Conservation (phyloP, 2,888 invertebrate species). For the Phaedon cochleariae region DNA sequence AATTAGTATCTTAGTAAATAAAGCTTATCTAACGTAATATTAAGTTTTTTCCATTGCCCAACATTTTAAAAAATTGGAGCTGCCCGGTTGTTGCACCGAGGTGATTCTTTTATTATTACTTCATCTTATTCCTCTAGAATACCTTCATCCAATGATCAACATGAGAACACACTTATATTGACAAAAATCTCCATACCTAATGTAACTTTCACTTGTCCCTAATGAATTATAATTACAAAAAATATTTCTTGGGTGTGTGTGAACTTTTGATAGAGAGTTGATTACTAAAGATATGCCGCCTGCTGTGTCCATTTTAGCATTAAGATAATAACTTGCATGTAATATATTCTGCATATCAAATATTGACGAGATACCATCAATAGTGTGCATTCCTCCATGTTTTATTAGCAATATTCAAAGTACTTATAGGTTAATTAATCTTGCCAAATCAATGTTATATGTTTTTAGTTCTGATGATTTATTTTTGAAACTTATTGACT, state of each 20-base stretch:
- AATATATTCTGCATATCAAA: neutral
- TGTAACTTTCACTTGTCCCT: neutral
- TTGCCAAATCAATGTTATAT: no score
- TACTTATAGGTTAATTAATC: no score
- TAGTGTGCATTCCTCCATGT: neutral
- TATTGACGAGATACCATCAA: neutral
- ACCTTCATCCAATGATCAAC: neutral
- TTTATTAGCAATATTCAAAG: neutral
- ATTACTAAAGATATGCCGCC: neutral
- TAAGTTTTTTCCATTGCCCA: no score
- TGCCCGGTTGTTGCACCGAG: no score
- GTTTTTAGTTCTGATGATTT: no score
- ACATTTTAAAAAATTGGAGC: no score
- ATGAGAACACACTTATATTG: neutral
- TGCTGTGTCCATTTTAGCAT: neutral
- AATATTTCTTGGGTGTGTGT: neutral
- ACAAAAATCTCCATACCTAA: neutral
- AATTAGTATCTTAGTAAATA: no score
- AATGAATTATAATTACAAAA: neutral
- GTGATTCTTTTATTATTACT: no score
- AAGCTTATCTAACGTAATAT: no score
- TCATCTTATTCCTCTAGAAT: no score
- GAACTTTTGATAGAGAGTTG: conserved; percentile 1
- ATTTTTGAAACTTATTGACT: no score
- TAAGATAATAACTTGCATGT: neutral